A percentile compares a stretch with the other conserved stretches of the same genome.
Conservation (phyloP, 2,888 invertebrate species). For the Lasius platythorax region DNA sequence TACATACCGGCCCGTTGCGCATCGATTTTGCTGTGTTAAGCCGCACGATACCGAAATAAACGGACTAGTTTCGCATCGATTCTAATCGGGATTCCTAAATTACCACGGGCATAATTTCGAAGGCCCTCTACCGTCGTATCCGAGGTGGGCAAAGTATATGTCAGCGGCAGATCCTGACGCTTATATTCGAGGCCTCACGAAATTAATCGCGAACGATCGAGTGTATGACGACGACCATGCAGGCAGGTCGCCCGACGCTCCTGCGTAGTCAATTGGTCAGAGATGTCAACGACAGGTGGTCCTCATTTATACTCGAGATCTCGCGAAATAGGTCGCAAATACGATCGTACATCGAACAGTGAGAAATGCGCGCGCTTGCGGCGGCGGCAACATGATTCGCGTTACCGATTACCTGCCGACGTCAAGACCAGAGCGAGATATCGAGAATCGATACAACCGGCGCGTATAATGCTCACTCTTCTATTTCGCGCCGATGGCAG, state of each 20-base stretch:
- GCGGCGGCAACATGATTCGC: constrained; percentile 44
- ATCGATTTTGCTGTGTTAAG: neutral
- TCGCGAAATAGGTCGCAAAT: constrained; percentile 54
- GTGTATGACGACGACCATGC: constrained; percentile 30
- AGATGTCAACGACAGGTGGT: constrained; percentile 56
- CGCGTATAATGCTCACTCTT: constrained; percentile 47
- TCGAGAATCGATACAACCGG: constrained; percentile 52
- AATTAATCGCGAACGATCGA: constrained; percentile 63
- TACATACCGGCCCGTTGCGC: neutral
- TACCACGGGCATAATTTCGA: constrained; percentile 17
- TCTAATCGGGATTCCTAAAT: constrained; percentile 13
- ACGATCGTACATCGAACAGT: constrained; percentile 39
- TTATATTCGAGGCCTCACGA: constrained; percentile 52
- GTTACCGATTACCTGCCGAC: constrained; percentile 53
- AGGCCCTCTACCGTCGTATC: neutral
- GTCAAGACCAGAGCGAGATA: constrained; percentile 54
- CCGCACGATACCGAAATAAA: neutral
- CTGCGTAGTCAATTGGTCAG: constrained; percentile 49
- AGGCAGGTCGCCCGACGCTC: constrained; percentile 19
- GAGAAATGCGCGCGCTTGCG: constrained; percentile 46
- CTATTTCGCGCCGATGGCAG: constrained; percentile 48
- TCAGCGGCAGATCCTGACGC: constrained; percentile 47
- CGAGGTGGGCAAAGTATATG: constrained; percentile 27
- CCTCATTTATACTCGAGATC: constrained; percentile 58
- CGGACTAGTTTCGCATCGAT: neutral